Conservation (phyloP, 2,888 invertebrate genomes). For the Cephus pulcher region DNA sequence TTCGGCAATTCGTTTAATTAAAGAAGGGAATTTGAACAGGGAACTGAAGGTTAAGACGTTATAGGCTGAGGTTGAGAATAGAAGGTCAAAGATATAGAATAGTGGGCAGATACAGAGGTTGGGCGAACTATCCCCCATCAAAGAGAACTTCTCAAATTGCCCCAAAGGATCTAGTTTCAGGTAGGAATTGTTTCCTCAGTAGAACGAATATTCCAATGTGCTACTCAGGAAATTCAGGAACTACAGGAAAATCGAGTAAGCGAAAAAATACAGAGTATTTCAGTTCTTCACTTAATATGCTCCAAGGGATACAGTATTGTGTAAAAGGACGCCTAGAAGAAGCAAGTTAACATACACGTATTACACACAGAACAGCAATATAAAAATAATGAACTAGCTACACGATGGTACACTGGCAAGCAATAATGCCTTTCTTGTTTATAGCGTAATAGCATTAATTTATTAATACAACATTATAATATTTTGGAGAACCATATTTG, state of each 20-base stretch:
- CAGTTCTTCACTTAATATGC: background rate
- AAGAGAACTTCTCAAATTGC: background rate
- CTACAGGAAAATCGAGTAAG: background rate
- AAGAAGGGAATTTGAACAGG: background rate
- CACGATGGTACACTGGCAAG: background rate
- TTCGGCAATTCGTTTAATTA: background rate
- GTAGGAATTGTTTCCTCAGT: background rate
- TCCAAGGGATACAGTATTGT: background rate
- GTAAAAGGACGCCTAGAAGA: background rate
- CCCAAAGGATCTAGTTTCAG: background rate
- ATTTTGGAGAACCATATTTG: no score
- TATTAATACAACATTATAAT: no score
- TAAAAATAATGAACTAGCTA: background rate
- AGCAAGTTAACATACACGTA: background rate
- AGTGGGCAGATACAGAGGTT: background rate
- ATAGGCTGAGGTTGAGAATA: no score
- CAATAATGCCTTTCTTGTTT: no score
- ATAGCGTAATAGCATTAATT: no score
- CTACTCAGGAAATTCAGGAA: background rate
- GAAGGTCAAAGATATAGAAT: background rate
- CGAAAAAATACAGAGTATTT: background rate
- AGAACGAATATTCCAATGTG: background rate
- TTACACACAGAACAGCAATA: background rate
- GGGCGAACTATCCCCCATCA: background rate
- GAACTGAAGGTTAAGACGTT: background rate